These are phyloP conservation scores for Agapornis canus DNA, from an alignment of 2,797 vertebrate species.

Conservation along the genomic window DNA sequence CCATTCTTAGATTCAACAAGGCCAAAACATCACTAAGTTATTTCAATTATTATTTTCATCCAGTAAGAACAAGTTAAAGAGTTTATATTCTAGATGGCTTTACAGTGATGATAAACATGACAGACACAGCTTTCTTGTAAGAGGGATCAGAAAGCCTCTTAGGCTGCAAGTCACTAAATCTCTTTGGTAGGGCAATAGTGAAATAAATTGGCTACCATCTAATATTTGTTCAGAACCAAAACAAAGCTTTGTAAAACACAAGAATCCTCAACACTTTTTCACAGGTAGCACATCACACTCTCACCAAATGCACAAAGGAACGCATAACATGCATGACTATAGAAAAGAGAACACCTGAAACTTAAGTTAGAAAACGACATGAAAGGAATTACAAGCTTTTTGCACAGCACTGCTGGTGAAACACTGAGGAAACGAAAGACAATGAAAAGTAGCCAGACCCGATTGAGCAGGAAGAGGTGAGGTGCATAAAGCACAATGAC, in stretches of 20 bases:
- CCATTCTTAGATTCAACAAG: neutral
- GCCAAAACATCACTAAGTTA: neutral
- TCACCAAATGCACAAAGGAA: neutral
- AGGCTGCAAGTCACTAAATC: neutral
- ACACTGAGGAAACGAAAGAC: neutral
- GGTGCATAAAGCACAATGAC: neutral
- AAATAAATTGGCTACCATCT: neutral
- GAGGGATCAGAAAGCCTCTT: neutral
- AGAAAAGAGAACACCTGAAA: neutral
- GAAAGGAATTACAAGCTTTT: neutral
- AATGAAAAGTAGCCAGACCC: neutral
- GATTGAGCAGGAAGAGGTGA: neutral
- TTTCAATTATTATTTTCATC: neutral
- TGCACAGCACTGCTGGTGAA: neutral
- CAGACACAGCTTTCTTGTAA: neutral
- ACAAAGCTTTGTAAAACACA: neutral
- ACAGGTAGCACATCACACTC: neutral
- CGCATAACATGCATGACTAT: neutral
- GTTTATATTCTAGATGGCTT: neutral
- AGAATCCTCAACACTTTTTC: neutral
- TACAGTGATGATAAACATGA: neutral
- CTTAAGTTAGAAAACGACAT: neutral
- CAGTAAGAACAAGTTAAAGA: neutral
- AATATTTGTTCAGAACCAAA: neutral
- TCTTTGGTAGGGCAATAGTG: neutral